Conservation (phyloP, 92 coral and sea anemone genomes). For the Actinernus sp. region DNA sequence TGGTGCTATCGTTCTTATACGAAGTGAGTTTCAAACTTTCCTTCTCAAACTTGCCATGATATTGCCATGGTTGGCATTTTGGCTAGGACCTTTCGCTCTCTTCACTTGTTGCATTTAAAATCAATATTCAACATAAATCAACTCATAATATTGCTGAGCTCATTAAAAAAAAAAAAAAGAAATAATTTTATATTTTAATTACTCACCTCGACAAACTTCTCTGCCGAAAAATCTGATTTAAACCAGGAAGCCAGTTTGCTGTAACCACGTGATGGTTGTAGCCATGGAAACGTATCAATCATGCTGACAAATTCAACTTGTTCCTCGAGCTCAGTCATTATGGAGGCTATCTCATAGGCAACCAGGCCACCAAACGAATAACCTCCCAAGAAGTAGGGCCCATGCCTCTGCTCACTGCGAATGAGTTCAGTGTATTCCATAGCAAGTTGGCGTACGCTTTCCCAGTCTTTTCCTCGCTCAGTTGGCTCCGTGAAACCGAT, state of each 20-base stretch:
- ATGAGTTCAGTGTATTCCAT: constrained; percentile 35
- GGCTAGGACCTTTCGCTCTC: no score
- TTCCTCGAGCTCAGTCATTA: constrained; percentile 10
- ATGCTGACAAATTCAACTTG: constrained; percentile 45
- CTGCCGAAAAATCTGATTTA: not conserved
- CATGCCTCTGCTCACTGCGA: constrained; percentile 31
- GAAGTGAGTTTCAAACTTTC: no score
- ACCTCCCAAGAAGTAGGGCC: constrained; percentile 64
- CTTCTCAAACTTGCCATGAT: no score
- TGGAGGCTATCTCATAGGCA: constrained; percentile 24
- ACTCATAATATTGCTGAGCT: no score
- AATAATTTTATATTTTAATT: not conserved
- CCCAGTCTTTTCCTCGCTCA: constrained; percentile 17
- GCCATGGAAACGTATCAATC: constrained; percentile 59
- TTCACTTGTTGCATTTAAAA: no score
- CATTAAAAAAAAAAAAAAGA: no score
- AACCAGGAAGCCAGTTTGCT: not conserved
- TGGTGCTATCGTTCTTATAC: no score
- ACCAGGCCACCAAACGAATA: constrained; percentile 44
- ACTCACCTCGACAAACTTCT: constrained; percentile 6
- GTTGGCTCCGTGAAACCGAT: constrained; percentile 47
- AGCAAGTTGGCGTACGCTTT: constrained; percentile 49
- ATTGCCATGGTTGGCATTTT: no score
- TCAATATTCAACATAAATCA: no score
- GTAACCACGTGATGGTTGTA: constrained; percentile 8